Evolutionary conservation across 64 coral and sea anemone species (phyloP).

Genomic region (Montipora efflorescens): DNA sequence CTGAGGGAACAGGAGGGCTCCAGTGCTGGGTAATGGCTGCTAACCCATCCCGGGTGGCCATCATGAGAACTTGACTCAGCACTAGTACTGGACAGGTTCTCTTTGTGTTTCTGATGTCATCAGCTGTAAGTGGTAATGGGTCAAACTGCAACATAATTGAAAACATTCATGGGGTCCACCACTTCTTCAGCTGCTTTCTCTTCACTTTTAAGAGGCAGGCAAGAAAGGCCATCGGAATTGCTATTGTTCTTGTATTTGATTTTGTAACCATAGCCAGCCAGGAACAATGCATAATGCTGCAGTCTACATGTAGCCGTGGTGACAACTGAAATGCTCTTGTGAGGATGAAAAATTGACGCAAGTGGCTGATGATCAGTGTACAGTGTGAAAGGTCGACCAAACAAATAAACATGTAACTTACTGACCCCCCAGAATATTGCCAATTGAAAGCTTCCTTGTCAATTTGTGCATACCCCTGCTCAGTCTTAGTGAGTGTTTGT

Average conservation of each 20-base stretch:
- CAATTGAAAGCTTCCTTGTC: constrained; percentile 46
- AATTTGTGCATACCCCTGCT: constrained; percentile 49
- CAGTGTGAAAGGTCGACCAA: constrained; percentile 67
- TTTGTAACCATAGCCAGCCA: constrained; percentile 37
- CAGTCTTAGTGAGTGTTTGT: not conserved
- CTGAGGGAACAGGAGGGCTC: not conserved
- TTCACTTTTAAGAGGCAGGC: constrained; percentile 9
- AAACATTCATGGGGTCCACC: constrained; percentile 52
- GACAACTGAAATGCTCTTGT: constrained; percentile 56
- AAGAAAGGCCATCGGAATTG: constrained; percentile 67
- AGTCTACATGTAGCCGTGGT: constrained; percentile 18
- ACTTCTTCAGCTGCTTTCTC: constrained; percentile 31
- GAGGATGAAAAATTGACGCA: constrained; percentile 61
- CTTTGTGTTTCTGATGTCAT: constrained; percentile 40
- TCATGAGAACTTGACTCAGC: constrained; percentile 25
- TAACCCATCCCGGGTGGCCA: not conserved
- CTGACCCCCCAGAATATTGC: constrained; percentile 44
- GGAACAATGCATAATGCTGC: constrained; percentile 60
- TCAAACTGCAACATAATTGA: constrained; percentile 59
- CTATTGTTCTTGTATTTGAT: constrained; percentile 70
- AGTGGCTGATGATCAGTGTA: constrained; percentile 71
- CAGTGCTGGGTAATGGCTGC: not conserved
- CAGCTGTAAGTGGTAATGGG: constrained; percentile 24
- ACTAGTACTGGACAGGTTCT: constrained; percentile 10
- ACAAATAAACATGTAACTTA: constrained; percentile 68